These are phyloP conservation scores for Pogonomyrmex californicus DNA, from an alignment of 1,140 invertebrate species.

Conservation along the genomic window DNA sequence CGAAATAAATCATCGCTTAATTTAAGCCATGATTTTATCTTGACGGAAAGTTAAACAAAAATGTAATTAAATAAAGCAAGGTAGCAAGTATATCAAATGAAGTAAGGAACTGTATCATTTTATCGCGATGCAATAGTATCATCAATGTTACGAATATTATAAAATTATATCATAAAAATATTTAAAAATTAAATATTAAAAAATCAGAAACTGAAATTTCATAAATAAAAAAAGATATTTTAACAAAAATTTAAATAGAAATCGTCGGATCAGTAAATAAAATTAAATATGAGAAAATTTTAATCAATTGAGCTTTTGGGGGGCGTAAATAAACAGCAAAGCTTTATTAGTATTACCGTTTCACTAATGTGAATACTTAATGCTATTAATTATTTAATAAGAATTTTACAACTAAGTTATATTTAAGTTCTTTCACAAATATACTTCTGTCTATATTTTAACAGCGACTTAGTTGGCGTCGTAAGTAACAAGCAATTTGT, in stretches of 20 bases:
- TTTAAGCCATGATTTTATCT: not conserved
- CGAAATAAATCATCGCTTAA: not conserved
- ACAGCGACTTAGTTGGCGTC: not conserved
- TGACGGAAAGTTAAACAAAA: not conserved
- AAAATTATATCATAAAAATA: not conserved
- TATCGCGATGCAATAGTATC: not conserved
- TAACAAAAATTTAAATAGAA: not conserved
- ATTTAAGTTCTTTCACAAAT: not conserved
- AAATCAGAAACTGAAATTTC: not conserved
- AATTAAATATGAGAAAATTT: conserved; percentile 5
- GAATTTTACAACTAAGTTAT: not conserved
- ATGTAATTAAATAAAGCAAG: not conserved
- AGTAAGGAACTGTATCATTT: not conserved
- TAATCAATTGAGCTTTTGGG: not conserved
- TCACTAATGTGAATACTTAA: not conserved
- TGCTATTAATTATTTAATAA: not conserved
- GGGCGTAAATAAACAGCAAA: not conserved
- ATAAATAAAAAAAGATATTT: not conserved
- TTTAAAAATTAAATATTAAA: not conserved
- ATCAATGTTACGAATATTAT: not conserved
- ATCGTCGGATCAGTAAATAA: not conserved
- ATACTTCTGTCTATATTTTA: not conserved
- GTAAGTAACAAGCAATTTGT: conserved; percentile 21
- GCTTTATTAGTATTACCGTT: not conserved
- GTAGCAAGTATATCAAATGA: not conserved